Evolutionary conservation across 2,888 invertebrate species (phyloP).

Genomic region (Epistrophella euchroma): DNA sequence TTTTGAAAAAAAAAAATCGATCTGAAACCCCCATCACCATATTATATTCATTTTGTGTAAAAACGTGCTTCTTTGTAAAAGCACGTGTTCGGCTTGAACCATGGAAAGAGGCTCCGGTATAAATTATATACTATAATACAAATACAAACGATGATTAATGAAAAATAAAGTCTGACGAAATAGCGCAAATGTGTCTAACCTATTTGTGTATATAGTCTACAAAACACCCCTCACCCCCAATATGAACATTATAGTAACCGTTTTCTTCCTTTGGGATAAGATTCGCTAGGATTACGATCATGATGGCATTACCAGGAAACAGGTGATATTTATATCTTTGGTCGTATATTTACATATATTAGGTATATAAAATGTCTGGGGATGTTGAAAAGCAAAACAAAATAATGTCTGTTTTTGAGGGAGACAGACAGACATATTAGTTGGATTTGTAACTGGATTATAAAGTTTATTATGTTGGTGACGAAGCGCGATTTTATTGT

Average conservation of each 20-base stretch:
- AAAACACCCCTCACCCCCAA: background rate
- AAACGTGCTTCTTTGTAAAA: slow-evolving; percentile 16
- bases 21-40: background rate
- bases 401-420: background rate
- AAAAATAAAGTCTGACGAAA: slow-evolving; percentile 65
- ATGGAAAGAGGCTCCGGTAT: background rate
- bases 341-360: background rate
- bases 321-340: slow-evolving; percentile 47
- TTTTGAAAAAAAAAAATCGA: background rate
- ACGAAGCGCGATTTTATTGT: slow-evolving; percentile 1
- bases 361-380: slow-evolving; percentile 7
- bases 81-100: slow-evolving; percentile 19
- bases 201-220: background rate
- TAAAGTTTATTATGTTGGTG: slow-evolving; percentile 33
- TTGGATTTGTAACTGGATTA: slow-evolving; percentile 58
- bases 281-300: slow-evolving; percentile 48
- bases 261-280: slow-evolving; percentile 19
- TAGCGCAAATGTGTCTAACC: slow-evolving; percentile 19
- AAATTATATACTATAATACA: background rate
- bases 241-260: background rate
- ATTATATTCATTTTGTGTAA: background rate
- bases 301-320: slow-evolving; percentile 62
- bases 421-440: slow-evolving; percentile 17
- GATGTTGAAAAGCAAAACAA: background rate
- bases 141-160: slow-evolving; percentile 61